These are phyloP conservation scores for Candoia aspera DNA, from an alignment of 2,113 vertebrate genomes.

Conservation along the genomic window DNA sequence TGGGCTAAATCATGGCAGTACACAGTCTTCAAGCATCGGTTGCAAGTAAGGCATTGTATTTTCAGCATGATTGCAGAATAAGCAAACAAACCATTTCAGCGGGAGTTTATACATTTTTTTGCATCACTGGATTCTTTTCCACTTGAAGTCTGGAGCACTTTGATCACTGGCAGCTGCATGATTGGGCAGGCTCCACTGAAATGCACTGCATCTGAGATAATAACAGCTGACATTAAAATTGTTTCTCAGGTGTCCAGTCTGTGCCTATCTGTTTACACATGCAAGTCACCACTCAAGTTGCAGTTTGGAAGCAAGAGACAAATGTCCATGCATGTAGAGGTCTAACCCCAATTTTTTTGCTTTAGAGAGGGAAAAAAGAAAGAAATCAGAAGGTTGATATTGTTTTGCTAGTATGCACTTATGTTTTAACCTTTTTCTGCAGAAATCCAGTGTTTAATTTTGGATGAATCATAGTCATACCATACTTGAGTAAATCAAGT, in stretches of 20 bases:
- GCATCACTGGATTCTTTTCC: neutral
- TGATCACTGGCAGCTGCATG: neutral
- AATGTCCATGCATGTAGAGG: too few relatives aligned
- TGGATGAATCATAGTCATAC: neutral
- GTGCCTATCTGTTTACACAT: neutral
- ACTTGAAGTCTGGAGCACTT: neutral
- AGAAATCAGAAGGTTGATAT: slow-evolving; percentile 52
- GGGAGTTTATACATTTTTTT: neutral
- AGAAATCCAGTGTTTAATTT: neutral
- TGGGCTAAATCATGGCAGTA: neutral
- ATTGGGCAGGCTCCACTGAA: neutral
- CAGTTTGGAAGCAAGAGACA: neutral
- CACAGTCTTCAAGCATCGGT: neutral
- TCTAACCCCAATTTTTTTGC: neutral
- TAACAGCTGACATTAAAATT: neutral
- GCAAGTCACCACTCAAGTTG: neutral
- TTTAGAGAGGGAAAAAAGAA: neutral
- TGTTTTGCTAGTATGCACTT: slow-evolving; percentile 33
- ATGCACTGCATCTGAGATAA: too few relatives aligned
- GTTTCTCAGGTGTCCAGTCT: neutral
- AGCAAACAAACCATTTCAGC: neutral
- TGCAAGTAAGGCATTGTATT: neutral
- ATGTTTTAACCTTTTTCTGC: neutral
- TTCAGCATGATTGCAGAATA: neutral
- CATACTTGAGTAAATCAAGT: too few relatives aligned